Base-by-base conservation (phyloP, 2,113 vertebrate genomes). In the Nothobranchius kuhntae region DNA sequence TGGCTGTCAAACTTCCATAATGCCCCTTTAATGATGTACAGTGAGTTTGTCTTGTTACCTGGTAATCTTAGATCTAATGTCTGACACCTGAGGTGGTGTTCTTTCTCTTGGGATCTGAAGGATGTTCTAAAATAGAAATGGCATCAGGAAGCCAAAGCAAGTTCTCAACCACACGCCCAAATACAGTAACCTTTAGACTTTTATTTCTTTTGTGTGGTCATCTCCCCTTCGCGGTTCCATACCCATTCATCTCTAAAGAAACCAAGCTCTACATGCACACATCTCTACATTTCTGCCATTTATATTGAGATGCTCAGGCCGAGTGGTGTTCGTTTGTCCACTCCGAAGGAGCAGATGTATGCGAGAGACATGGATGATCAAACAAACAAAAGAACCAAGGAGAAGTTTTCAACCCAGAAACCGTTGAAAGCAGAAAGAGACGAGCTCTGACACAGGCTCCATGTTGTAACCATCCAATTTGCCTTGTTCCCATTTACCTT, bases 401-500 rank as follows among this genome's bases (percentile, higher is more conserved):
- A 74, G 30, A 67, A 83, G 40, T 84, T 88, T 80, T 77, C 59
- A 65, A 52, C 62, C 65, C 68, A 70, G 74, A 80, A 78, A 40
- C 35, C 61, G 63, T 66, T 4, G n/a, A 80, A 59, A 70, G 53
- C 26, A 77, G 48, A 73, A 15, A 58, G 24, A 84, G 70, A 64
- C 40, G 11, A 72, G 76, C 53, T 24, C 62, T 63, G 75, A 72
- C 80, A 47, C 64, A n/a, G 59, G 61, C 78, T 81, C 65, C 55
- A 17, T 75, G 42, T 75, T 80, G 81, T 77, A 59, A 66, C 68
- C 60, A 42, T 85, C 86, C 83, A 82, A 87, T 87, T 86, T 84
- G 78, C 85, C 89, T 89, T 89, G 84, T 88, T 90, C 84, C 75
- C 58, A 15, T 74, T 84, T 88, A 92, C 91, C 91, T 92, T 90